phyloP scores from a whole-genome alignment of 2,888 invertebrate species.

The Acanthacorydalis orientalis region DNA sequence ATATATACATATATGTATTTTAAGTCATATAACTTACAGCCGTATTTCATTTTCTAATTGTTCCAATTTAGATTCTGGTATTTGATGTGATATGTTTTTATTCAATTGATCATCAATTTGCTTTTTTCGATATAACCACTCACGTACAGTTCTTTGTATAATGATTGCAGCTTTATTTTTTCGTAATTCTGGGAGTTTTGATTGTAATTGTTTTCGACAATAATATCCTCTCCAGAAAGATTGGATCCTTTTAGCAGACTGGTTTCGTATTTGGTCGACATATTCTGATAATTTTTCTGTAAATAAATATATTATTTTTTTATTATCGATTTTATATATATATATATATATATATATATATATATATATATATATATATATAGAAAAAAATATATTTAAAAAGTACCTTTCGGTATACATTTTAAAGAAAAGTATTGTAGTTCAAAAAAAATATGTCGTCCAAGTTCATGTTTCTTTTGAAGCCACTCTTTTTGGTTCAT shows the following conservation, averaged over 20 bases:
- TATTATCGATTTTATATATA: too few relatives aligned
- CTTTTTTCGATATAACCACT: slow-evolving; percentile 7
- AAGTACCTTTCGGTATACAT: not conserved
- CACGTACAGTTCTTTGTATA: slow-evolving; percentile 8
- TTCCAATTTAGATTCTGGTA: slow-evolving; percentile 6
- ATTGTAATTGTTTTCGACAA: slow-evolving; percentile 6
- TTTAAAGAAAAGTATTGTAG: not conserved
- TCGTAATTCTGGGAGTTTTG: slow-evolving; percentile 5
- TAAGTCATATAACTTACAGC: slow-evolving; percentile 4
- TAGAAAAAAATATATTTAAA: not conserved
- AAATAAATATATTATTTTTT: not conserved
- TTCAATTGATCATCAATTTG: not conserved
- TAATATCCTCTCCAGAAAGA: slow-evolving; percentile 6
- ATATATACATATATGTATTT: too few relatives aligned
- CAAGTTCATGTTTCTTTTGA: not conserved
- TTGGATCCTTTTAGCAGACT: slow-evolving; percentile 7
- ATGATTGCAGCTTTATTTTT: slow-evolving; percentile 7
- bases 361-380: not conserved
- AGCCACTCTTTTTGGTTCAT: not conserved
- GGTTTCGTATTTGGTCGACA: slow-evolving; percentile 2
- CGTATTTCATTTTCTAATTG: slow-evolving; percentile 6
- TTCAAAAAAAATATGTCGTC: not conserved
- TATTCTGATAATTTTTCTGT: slow-evolving; percentile 6
- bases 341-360: too few relatives aligned
- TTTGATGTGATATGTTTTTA: not conserved